Percentiles rank a stretch among this genome's conserved stretches.
phyloP scores from a whole-genome alignment of 2,113 vertebrate genomes.

The Isurus oxyrinchus region DNA sequence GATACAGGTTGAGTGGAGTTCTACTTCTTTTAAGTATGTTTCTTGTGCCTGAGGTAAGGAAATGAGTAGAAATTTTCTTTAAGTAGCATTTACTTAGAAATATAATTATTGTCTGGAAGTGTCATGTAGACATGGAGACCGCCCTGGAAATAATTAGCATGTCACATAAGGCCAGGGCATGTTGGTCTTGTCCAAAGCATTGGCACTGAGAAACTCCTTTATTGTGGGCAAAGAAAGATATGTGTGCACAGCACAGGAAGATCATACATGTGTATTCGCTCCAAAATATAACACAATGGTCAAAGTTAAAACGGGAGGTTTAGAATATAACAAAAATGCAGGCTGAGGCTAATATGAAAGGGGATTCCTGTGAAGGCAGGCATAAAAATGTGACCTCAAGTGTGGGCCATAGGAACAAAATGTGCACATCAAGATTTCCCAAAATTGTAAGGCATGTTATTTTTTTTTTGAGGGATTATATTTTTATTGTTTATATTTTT shows the following conservation, averaged over 20 bases:
- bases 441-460: not conserved
- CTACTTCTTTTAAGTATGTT: not conserved
- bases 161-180: not conserved
- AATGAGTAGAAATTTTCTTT: not conserved
- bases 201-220: not conserved
- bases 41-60: not conserved
- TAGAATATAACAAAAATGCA: not conserved
- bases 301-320: not conserved
- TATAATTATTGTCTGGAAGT: not conserved
- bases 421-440: not conserved
- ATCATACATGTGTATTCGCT: not conserved
- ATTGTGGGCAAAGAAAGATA: not conserved
- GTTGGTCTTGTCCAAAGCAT: not conserved
- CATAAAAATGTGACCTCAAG: not conserved
- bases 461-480: no score
- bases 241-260: not conserved
- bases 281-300: not conserved
- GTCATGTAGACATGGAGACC: not conserved
- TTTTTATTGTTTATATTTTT: no score
- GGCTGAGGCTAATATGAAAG: not conserved
- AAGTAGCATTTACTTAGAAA: not conserved
- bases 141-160: not conserved
- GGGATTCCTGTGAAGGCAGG: not conserved
- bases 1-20: not conserved
- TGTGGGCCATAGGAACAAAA: no score